Evolutionary conservation across 1,140 invertebrate genomes (phyloP).

Genomic region (Ips nitidus): DNA sequence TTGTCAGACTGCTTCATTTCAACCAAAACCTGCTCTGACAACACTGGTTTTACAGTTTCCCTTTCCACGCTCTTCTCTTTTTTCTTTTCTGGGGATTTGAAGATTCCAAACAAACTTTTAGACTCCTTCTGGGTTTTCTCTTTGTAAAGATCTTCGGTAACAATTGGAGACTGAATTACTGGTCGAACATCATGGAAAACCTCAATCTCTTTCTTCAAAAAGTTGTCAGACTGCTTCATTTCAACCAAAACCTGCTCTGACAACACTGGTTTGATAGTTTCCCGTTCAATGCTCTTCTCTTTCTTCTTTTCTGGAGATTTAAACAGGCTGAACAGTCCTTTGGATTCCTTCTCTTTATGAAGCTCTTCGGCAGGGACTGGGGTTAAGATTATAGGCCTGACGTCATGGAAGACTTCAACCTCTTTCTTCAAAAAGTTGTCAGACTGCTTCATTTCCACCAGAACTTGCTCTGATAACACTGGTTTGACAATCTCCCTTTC

Average conservation of each 20-base stretch:
- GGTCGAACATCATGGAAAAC: conserved; percentile 36
- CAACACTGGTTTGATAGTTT: conserved; percentile 11
- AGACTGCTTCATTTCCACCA: conserved; percentile 36
- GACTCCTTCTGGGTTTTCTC: conserved; percentile 22
- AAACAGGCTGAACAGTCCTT: conserved; percentile 29
- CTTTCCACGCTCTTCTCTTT: conserved; percentile 17
- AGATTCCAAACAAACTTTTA: conserved; percentile 31
- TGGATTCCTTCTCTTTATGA: conserved; percentile 19
- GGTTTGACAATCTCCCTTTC: conserved; percentile 18
- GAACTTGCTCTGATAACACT: conserved; percentile 29
- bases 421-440: conserved; percentile 38
- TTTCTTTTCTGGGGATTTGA: conserved; percentile 25
- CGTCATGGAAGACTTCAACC: conserved; percentile 40
- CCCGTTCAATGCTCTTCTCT: conserved; percentile 31
- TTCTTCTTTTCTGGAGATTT: conserved; percentile 29
- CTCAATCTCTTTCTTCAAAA: conserved; percentile 39
- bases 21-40: conserved; percentile 36
- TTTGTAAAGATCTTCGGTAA: neutral
- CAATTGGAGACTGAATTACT: neutral
- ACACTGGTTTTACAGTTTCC: conserved; percentile 8
- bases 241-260: conserved; percentile 30
- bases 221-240: conserved; percentile 35
- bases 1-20: conserved; percentile 26
- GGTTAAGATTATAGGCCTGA: conserved; percentile 18
- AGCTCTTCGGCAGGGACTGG: neutral